Evolutionary conservation across 2,888 invertebrate genomes (phyloP), one percentile per base, ranked within the genome.

Genomic region (Lepidocyrtinus sp.): DNA sequence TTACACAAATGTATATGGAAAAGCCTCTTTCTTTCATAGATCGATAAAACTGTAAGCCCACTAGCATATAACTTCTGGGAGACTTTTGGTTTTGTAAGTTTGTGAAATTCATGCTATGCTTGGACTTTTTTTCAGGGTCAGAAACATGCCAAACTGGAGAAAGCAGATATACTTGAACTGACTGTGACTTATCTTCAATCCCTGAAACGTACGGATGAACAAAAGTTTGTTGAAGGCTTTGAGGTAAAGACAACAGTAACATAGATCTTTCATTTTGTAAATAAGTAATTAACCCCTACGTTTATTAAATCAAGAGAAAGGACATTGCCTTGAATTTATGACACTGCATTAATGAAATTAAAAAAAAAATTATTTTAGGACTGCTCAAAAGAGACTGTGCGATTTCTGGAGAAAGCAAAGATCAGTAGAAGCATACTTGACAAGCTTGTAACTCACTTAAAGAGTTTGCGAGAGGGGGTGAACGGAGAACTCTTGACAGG

Each of bases 181-280:
- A 82, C 82, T 50, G 82, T 84, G 67, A 64, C 79, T 19, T 79
- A 82, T 70, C 69, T 84, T 36, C 82, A 84, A 65, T 73, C 75
- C 21, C 73, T 69, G 63, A 84, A 84, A 50, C 80, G 76, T 59
- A 67, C 81, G n/a, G 82, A 83, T 72, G 83, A 84, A 67, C 82
- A 84, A 46, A 84, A 84, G 61, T 84, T 84, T 64, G 62, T 80
- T 26, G 82, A 84, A 65, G 84, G 84, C 5, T 84, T 83, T 82
- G 84, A 84, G 84, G 84, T 84, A 82, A 81, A 65, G 26, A 21
- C 36, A 36, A 36, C 12, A 7, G 5, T 36, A 5, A 7, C 12
- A 7, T 5, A 36, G 36, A 36, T 36, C 5, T 36, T 36, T 36
- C 12, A 36, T 36, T 5, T 12, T 36, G 36, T 36, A n/a, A n/a